Base-by-base conservation (phyloP, 2,888 invertebrate genomes). In the Trissolcus japonicus region DNA sequence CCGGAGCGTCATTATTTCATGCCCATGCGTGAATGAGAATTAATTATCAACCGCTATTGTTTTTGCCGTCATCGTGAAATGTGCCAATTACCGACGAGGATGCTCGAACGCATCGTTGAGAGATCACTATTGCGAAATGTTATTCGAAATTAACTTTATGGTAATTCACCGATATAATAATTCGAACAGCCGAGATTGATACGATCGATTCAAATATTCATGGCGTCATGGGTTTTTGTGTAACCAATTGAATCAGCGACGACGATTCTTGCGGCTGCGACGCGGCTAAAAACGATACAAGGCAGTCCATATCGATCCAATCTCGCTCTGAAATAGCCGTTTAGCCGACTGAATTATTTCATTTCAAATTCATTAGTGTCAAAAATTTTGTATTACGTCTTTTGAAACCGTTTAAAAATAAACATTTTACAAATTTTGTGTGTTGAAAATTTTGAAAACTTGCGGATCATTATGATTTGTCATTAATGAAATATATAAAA, bases 131-230 rank as follows among this genome's bases (percentile, higher is more conserved):
- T 78, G 71, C 67, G 62, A 67, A 71, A 62, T 67, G 75, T 75
- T 75, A 71, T 72, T 71, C 56, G 67, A 78, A 78, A 78, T 78
- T 75, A 78, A 51, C 78, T 75, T 75, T 71, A 75, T 75, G 75
- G 75, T 78, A 75, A 78, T 75, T 78, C 13, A 43, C 19, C 60
- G 72, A 68, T 71, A 74, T 73, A 74, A 66, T 71, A 61, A 78
- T 74, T 69, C 17, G 43, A 55, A 43, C 53, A 40, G 41, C 50
- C 51, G 69, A 69, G 65, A 74, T 69, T 73, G 69, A 73, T 73
- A 66, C 66, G 50, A 66, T 71, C 57, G 48, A 67, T 76, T 76
- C 57, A 71, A 66, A 66, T 71, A 71, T 76, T 66, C 57, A 71
- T 62, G 57, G 46, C 46, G 19, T 53, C 50, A 46, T 51, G 53